Base-by-base conservation (phyloP, 2,888 invertebrate species). In the Dione vanillae region DNA sequence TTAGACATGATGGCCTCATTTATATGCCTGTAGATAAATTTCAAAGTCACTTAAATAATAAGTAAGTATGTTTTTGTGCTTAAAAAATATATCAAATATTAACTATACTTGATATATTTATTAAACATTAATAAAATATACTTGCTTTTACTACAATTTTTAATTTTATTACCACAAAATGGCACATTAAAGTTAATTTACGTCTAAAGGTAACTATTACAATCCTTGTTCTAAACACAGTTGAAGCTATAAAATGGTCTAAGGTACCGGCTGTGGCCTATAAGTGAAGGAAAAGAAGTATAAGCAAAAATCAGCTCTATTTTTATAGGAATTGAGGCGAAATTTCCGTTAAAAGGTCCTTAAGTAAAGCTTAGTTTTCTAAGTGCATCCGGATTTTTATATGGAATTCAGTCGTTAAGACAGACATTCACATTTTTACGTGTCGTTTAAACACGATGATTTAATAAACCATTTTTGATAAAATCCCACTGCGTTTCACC, bases 371-470 rank as follows among this genome's bases (percentile, higher is more conserved):
- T 19, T 58, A 27, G 43, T 41, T 61, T 43, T 27, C 35, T n/a
- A 61, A 61, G 43, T 61, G 59, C 43, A 61, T 61, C 43, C 59
- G 43, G 59, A 43, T 61, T 61, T 61, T 61, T 43, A 61, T 43
- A n/a, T n/a, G 10, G 20, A 12, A 40, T 9, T 1, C 9, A 41
- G 41, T 12, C 14, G 40, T 41, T 41, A 58, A 41, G 6, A 6
- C 19, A 10, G n/a, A 16, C 6, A 20, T 41, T 43, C 14, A 56
- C 56, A 16, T 37, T 11, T 56, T n/a, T 16, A 56, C 16, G 56
- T 54, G 16, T 56, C 56, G 8, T 12, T 16, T 37, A 16, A 0
- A 0, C 8, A 37, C n/a, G 1, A 35, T 35, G 16, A 37, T 56
- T n/a, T 3, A 19, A 6, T 49, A 49, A 3, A 11, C 2, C 27